Conservation (phyloP, 2,888 invertebrate species). For the Auanema sp. region DNA sequence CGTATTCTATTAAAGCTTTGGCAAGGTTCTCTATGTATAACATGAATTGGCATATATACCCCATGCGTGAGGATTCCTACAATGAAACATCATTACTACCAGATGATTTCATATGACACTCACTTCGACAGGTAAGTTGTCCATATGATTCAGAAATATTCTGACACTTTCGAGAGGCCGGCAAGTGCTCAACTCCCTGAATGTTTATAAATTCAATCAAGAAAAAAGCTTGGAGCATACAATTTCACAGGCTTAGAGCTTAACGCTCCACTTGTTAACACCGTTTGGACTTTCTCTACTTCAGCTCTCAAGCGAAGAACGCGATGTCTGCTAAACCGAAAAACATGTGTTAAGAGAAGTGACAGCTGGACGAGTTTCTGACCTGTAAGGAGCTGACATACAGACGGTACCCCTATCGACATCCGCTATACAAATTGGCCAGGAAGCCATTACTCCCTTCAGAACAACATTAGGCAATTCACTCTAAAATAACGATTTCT, state of each 20-base stretch:
- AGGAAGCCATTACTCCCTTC: conserved; percentile 34
- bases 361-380: neutral
- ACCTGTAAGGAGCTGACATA: conserved; percentile 44
- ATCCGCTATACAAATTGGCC: conserved; percentile 58
- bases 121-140: conserved; percentile 43
- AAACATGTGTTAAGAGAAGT: neutral
- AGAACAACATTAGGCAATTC: conserved; percentile 37
- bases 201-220: conserved; percentile 12
- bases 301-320: conserved; percentile 31
- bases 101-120: neutral
- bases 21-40: conserved; percentile 53
- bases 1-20: conserved; percentile 42
- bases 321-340: conserved; percentile 26
- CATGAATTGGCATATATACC: conserved; percentile 52
- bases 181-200: conserved; percentile 39
- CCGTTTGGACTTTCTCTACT: conserved; percentile 27
- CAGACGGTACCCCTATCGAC: conserved; percentile 51
- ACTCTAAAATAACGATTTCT: conserved; percentile 28
- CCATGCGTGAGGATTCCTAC: conserved; percentile 38
- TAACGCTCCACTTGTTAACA: conserved; percentile 12
- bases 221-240: conserved; percentile 7
- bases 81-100: neutral
- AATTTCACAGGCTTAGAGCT: conserved; percentile 8
- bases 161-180: conserved; percentile 34
- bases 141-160: conserved; percentile 43